phyloP scores from a whole-genome alignment of 2,888 invertebrate species.

The Drosophila recens region DNA sequence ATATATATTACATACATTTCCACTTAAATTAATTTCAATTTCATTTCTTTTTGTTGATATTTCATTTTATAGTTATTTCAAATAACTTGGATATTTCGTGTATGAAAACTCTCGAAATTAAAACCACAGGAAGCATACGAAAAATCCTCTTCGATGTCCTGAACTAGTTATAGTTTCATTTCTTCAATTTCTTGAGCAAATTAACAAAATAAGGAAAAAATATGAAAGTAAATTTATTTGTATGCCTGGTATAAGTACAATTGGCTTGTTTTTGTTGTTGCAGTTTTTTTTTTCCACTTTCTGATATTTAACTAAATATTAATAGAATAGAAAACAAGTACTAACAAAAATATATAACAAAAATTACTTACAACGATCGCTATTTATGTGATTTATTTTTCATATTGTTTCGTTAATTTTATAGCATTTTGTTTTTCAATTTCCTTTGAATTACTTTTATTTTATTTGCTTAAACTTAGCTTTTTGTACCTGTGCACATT shows the following conservation, averaged over 20 bases:
- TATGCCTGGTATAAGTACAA: constrained; percentile 69
- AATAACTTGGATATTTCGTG: constrained; percentile 73
- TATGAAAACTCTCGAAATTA: constrained; percentile 25
- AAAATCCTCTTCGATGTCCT: constrained; percentile 17
- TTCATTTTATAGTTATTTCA: constrained; percentile 79
- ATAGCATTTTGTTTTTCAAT: constrained; percentile 35
- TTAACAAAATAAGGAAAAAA: constrained; percentile 14
- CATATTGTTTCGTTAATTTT: constrained; percentile 26
- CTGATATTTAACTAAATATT: constrained; percentile 71
- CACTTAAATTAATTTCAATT: constrained; percentile 42
- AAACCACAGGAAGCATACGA: constrained; percentile 10
- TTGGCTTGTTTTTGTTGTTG: constrained; percentile 65
- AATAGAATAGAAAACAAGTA: constrained; percentile 81
- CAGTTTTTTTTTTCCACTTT: constrained; percentile 42
- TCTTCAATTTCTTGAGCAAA: constrained; percentile 31
- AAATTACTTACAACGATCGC: constrained; percentile 71
- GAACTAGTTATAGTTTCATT: constrained; percentile 15
- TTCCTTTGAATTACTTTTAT: constrained; percentile 36
- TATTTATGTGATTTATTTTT: constrained; percentile 37
- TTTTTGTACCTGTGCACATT: constrained; percentile 73
- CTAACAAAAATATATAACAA: constrained; percentile 82
- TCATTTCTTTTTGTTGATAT: constrained; percentile 26
- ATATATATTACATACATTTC: constrained; percentile 47
- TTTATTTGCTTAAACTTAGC: constrained; percentile 58
- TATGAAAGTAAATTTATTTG: constrained; percentile 33